Evolutionary conservation across 1,140 invertebrate species (phyloP).

Genomic region (Leptinotarsa undecemlineata): DNA sequence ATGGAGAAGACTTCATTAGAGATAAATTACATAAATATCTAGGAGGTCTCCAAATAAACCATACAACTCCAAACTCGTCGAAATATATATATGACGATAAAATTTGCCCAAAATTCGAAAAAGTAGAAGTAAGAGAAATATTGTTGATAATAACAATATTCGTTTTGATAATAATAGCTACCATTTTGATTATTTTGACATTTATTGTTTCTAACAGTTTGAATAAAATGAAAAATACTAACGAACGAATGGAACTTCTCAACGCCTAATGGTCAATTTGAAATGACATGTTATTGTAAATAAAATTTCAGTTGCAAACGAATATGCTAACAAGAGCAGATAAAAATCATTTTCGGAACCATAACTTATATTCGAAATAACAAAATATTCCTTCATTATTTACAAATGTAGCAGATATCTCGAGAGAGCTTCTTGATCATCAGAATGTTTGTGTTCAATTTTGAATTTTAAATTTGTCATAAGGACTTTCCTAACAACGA

Average conservation of each 20-base stretch:
- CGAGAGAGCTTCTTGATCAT: too few species aligned
- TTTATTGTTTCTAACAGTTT: not conserved
- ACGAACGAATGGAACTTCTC: slow-evolving; percentile 1
- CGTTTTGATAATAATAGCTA: not conserved
- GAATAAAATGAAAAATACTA: not conserved
- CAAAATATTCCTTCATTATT: too few species aligned
- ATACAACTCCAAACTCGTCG: not conserved
- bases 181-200: not conserved
- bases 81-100: not conserved
- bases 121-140: not conserved
- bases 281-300: too few species aligned
- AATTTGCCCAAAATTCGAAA: not conserved
- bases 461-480: too few species aligned
- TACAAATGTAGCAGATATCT: too few species aligned
- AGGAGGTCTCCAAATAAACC: not conserved
- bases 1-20: slow-evolving; percentile 7
- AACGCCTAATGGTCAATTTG: not conserved
- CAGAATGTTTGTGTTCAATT: too few species aligned
- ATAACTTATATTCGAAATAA: too few species aligned
- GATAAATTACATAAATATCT: slow-evolving; percentile 8
- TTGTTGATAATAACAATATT: not conserved
- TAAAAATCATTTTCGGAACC: too few species aligned
- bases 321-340: too few species aligned
- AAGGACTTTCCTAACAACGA: too few species aligned
- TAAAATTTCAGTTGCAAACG: too few species aligned